Percentiles rank a stretch among this genome's conserved stretches.
Conservation (phyloP, 2,888 invertebrate genomes). For the Antitype chi region DNA sequence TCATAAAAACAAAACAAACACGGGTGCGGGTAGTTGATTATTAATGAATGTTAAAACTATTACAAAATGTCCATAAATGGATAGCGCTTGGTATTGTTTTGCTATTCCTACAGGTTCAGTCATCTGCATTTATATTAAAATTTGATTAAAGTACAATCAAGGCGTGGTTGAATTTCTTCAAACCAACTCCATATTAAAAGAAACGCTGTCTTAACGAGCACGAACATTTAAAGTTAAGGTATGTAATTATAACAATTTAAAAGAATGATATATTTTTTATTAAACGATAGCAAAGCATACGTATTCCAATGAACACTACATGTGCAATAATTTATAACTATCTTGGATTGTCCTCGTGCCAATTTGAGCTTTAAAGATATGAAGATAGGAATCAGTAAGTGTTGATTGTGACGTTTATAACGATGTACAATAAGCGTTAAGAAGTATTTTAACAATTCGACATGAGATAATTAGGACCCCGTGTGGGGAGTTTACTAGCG, state of each 20-base stretch:
- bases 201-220: constrained; percentile 41
- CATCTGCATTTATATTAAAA: constrained; percentile 29
- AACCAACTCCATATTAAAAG: constrained; percentile 29
- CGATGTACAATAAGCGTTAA: constrained; percentile 48
- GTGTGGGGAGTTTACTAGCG: constrained; percentile 50
- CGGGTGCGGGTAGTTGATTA: neutral
- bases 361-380: constrained; percentile 33
- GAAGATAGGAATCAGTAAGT: constrained; percentile 22
- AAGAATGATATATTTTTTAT: constrained; percentile 66
- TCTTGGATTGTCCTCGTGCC: neutral
- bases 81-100: constrained; percentile 4
- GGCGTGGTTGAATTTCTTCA: constrained; percentile 35
- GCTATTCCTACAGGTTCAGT: constrained; percentile 11
- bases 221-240: constrained; percentile 56
- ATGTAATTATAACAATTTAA: constrained; percentile 67
- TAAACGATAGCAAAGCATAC: constrained; percentile 48
- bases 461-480: constrained; percentile 59
- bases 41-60: neutral
- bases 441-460: constrained; percentile 62
- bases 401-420: constrained; percentile 39
- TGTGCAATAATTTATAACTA: constrained; percentile 49
- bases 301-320: constrained; percentile 48
- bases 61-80: constrained; percentile 7
- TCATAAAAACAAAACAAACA: neutral
- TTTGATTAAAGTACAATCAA: constrained; percentile 41